Evolutionary conservation across 2,797 vertebrate species (phyloP).

Genomic region (Pipistrellus nathusii): DNA sequence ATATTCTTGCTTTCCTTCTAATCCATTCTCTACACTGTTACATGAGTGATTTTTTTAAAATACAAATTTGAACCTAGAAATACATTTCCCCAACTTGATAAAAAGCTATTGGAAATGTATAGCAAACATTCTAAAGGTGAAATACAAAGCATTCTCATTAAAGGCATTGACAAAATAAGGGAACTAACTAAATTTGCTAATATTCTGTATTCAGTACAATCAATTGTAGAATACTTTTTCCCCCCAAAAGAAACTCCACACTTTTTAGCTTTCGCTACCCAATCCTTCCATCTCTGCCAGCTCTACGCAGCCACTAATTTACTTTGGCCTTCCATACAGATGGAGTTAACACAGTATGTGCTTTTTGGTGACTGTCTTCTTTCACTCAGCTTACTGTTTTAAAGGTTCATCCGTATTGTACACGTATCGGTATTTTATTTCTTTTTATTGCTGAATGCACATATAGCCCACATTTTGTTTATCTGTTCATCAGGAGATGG

Average conservation of each 20-base stretch:
- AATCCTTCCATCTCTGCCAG: neutral
- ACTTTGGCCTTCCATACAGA: neutral
- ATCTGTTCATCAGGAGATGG: neutral
- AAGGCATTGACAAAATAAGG: neutral
- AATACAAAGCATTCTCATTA: slow-evolving; percentile 10
- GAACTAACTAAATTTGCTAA: neutral
- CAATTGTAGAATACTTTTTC: neutral
- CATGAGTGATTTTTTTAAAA: slow-evolving; percentile 3
- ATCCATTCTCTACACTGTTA: neutral
- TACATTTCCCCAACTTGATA: neutral
- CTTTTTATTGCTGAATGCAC: neutral
- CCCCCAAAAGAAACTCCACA: neutral
- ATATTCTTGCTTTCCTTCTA: neutral
- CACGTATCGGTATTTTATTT: neutral
- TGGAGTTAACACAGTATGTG: neutral
- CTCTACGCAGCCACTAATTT: neutral
- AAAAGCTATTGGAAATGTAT: neutral
- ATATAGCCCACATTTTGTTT: neutral
- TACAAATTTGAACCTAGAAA: neutral
- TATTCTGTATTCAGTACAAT: neutral
- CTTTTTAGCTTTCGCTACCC: neutral
- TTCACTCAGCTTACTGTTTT: neutral
- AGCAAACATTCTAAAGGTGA: neutral
- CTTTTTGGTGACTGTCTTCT: neutral
- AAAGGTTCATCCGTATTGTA: neutral